These are phyloP conservation scores for Carduelis carduelis DNA, from an alignment of 2,797 vertebrate genomes.

Conservation along the genomic window DNA sequence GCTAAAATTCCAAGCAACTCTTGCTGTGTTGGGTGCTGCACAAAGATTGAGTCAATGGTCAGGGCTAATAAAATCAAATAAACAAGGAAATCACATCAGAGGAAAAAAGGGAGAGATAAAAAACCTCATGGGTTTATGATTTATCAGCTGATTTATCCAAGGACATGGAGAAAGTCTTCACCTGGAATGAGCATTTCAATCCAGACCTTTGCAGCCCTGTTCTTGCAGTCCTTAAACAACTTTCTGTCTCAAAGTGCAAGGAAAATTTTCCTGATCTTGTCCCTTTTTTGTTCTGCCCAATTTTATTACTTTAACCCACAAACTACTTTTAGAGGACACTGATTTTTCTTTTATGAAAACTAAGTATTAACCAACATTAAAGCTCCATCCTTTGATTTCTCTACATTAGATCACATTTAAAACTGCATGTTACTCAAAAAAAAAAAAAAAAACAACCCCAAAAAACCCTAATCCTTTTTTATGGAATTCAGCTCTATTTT, in stretches of 20 bases:
- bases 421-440: not conserved
- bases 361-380: not conserved
- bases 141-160: not conserved
- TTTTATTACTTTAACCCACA: not conserved
- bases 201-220: not conserved
- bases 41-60: not conserved
- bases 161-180: not conserved
- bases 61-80: not conserved
- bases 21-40: not conserved
- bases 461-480: not conserved
- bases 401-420: not conserved
- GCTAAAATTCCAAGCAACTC: not conserved
- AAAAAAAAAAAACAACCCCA: too few species aligned
- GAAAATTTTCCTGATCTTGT: not conserved
- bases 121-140: not conserved
- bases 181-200: not conserved
- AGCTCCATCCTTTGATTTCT: not conserved
- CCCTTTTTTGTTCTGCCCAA: not conserved
- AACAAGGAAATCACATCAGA: not conserved
- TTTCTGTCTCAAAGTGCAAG: not conserved
- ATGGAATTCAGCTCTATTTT: not conserved
- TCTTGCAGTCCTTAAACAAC: not conserved
- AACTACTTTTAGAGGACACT: not conserved
- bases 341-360: not conserved
- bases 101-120: accelerated